Base-by-base conservation (phyloP, 2,888 invertebrate species). In the Coenonympha arcania region DNA sequence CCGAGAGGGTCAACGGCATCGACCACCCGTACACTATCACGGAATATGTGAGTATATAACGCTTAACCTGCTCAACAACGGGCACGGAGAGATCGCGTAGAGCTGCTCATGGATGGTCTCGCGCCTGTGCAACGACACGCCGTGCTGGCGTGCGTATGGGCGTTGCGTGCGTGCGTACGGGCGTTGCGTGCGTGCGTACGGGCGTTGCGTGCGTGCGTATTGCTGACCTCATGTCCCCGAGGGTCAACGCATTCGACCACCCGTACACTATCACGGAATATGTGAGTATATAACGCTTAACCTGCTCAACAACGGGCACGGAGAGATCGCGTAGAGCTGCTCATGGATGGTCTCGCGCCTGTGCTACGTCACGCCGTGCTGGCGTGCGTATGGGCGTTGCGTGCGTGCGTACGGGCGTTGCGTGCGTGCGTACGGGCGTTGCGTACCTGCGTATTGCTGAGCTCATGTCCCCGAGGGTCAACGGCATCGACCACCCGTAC, bases 231-330 rank as follows among this genome's bases (percentile, higher is more conserved):
- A 99, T 99, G 98, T 97, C 97, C 19, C 99, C 99, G 73, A 88
- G 99, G 46, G 97, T 99, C 28, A 96, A 98, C 68, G 99, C 99
- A 47, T 94, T 99, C 62, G 99, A 99, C 79, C 97, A 98, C 86
- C 96, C 98, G 0, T 96, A 97, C 67, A 99, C 98, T 9, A 97
- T 99, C 64, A 94, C 96, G 37, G 99, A 99, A 95, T 99, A 99
- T 87, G 98, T 98, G 82, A 92, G 94, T 90, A 11, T 43, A 5
- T 22, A 11, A n/a, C 3, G 8, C n/a, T 98, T 40, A 98, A 97
- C 84, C 88, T 98, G 24, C 83, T 98, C 52, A 98, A 98, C 87
- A 98, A 98, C 72, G 98, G 99, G 95, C 99, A 99, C 84, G 95
- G 98, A 0, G 99, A 99, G 84, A 98, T 99, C 55, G 96, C 97